Base-by-base conservation (phyloP, 2,888 invertebrate genomes). In the Bugula neritina region DNA sequence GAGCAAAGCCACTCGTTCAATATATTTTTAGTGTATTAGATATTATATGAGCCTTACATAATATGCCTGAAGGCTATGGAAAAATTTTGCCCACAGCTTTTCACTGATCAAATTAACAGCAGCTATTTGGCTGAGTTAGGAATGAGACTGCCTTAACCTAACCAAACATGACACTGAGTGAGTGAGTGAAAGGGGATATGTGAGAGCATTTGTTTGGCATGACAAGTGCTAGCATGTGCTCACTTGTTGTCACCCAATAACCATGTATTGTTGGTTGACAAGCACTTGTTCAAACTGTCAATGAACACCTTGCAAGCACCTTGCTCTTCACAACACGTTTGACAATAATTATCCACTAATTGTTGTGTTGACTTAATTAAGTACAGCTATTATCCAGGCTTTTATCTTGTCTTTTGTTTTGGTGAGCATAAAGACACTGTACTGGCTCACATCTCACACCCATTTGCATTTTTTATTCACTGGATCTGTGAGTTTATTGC, bases 361-460 rank as follows among this genome's bases (percentile, higher is more conserved):
- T 63, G 63, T 29, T 13, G 2, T 63, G 31, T 63, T 63, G 63
- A 63, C 63, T 29, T 63, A 63, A 43, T 43, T 43, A 43, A 43
- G 43, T 43, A 17, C 43, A 43, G 43, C 17, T 10, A 43, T 43
- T 10, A 43, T 43, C 29, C 2, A 21, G 5, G 2, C 63, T 63
- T 63, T 63, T 31, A 63, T 63, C 10, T 31, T n/a, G 23, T 63
- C 63, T 2, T 31, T 29, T 27, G 34, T 27, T 63, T 63, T 63
- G 63, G 63, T 63, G 21, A 55, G 23, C 31, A 13, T 34, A 31
- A 34, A 10, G 31, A 13, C 27, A 34, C 63, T 63, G 63, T 27
- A 63, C 63, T 34, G 2, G 23, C 21, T 13, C 63, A 25, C 31
- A 29, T 3, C 13, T 63, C 2, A 21, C 63, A 31, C n/a, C n/a